A percentile compares a stretch with the other conserved stretches of the same genome.
Conservation (phyloP, 1,140 invertebrate species). For the Mactra quadrangularis region DNA sequence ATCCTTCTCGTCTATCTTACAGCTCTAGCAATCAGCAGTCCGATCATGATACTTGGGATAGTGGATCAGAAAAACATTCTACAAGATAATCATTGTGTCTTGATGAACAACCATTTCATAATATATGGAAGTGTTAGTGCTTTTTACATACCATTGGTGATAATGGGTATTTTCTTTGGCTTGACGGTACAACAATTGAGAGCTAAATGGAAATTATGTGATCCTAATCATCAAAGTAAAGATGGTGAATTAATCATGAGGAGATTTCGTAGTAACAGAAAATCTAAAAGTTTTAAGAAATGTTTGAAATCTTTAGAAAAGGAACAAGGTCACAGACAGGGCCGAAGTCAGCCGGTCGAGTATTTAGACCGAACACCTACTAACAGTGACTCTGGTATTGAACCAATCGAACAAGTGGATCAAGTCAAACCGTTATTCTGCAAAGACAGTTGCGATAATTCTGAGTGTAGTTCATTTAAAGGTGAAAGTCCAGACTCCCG, state of each 20-base stretch:
- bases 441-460: conserved; percentile 14
- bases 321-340: conserved; percentile 6
- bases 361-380: background rate
- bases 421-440: conserved; percentile 15
- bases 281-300: conserved; percentile 31
- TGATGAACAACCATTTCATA: conserved; percentile 87
- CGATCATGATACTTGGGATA: conserved; percentile 93
- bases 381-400: background rate
- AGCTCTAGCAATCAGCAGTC: conserved; percentile 94
- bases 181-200: conserved; percentile 89
- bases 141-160: conserved; percentile 97
- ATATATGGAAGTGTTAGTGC: conserved; percentile 95
- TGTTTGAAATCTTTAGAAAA: conserved; percentile 24
- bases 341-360: no score
- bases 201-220: conserved; percentile 72
- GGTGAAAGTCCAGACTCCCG: conserved; percentile 9
- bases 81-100: conserved; percentile 87
- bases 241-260: conserved; percentile 71
- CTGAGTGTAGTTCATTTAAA: conserved; percentile 3
- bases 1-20: conserved; percentile 94
- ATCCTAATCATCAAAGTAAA: conserved; percentile 45
- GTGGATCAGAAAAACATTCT: conserved; percentile 83
- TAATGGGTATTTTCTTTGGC: conserved; percentile 96
- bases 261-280: conserved; percentile 60
- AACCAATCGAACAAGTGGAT: background rate